A percentile compares a stretch with the other conserved stretches of the same genome.
Evolutionary conservation across 2,113 vertebrate species (phyloP).

Genomic region (Lagenorhynchus albirostris): DNA sequence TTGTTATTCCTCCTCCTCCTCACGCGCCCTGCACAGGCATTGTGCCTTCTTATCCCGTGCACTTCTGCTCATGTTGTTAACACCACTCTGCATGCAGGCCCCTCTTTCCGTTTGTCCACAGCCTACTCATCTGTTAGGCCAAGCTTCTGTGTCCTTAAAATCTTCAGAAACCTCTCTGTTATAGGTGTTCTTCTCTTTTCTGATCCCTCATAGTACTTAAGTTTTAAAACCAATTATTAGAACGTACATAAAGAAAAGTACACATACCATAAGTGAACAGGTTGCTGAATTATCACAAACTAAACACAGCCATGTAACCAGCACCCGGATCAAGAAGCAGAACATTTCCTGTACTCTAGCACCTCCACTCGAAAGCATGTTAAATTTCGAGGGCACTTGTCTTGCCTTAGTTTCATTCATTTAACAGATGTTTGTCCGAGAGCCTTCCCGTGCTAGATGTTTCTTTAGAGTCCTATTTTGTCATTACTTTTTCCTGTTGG

Average conservation of each 20-base stretch:
- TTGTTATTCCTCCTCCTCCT: background rate
- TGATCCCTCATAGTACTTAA: background rate
- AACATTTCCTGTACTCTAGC: no score
- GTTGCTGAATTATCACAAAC: background rate
- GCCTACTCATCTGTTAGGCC: background rate
- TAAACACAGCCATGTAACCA: background rate
- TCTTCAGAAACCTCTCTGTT: background rate
- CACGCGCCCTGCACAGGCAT: background rate
- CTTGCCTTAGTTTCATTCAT: background rate
- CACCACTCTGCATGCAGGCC: fast-evolving
- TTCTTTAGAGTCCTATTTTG: background rate
- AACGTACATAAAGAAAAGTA: background rate
- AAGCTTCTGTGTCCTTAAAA: background rate
- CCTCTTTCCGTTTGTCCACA: background rate
- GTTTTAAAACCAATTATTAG: background rate
- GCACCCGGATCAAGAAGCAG: background rate
- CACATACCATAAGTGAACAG: background rate
- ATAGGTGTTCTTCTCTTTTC: background rate
- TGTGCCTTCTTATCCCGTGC: background rate
- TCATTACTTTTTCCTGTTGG: background rate
- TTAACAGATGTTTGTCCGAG: background rate
- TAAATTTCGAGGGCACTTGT: background rate
- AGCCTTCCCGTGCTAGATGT: background rate
- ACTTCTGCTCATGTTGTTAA: background rate
- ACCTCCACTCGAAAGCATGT: background rate